A percentile compares a stretch with the other conserved stretches of the same genome.
phyloP scores from a whole-genome alignment of 92 coral and sea anemone genomes.

The Parazoanthus swiftii region DNA sequence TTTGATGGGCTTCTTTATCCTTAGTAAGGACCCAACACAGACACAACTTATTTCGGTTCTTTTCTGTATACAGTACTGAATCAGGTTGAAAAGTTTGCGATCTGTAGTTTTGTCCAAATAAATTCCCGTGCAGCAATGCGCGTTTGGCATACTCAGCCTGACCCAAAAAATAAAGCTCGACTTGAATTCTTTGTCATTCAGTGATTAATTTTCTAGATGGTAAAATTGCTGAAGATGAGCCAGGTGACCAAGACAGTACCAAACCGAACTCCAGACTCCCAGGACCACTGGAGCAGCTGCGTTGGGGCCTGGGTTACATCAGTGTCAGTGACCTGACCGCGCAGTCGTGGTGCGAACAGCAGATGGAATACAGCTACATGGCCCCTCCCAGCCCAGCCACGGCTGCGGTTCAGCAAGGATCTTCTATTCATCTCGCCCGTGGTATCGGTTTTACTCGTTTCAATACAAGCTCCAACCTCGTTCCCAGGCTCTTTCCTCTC shows the following conservation, averaged over 20 bases:
- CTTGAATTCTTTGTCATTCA: neutral
- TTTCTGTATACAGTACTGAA: too few species aligned
- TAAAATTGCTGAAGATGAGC: neutral
- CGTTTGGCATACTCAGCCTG: too few species aligned
- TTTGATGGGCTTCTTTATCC: too few species aligned
- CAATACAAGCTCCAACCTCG: neutral
- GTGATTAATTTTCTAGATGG: conserved; percentile 8
- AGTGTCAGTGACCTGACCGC: conserved; percentile 65
- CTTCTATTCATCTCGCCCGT: conserved; percentile 64
- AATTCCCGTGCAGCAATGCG: too few species aligned
- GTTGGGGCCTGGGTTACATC: conserved; percentile 57
- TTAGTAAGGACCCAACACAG: too few species aligned
- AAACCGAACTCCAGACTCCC: neutral
- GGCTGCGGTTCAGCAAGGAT: conserved; percentile 45
- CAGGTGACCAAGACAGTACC: neutral
- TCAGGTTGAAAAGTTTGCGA: too few species aligned
- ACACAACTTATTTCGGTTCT: too few species aligned
- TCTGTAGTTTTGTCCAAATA: too few species aligned
- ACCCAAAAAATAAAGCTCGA: neutral
- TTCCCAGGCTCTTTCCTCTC: too few species aligned
- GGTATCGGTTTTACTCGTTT: conserved; percentile 31
- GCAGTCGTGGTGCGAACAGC: conserved; percentile 75
- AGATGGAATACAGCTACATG: conserved; percentile 65
- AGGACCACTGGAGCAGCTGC: conserved; percentile 53
- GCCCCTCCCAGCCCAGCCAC: conserved; percentile 46